phyloP scores from a whole-genome alignment of 1,140 invertebrate species.

The Protaetia brevitarsis region DNA sequence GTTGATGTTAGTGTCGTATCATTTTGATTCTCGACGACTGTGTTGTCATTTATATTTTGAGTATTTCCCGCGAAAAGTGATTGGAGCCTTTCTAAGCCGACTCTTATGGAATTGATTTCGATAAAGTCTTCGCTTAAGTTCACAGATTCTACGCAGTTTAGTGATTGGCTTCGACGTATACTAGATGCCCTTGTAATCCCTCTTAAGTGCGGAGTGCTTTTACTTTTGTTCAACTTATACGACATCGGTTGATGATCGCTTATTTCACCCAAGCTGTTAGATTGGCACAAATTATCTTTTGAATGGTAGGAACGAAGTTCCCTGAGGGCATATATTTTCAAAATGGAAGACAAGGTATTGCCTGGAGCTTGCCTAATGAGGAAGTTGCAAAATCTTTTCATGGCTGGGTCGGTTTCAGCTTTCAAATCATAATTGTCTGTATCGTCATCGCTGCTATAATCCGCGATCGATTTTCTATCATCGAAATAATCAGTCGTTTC shows the following conservation, averaged over 20 bases:
- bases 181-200: background rate
- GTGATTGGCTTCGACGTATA: background rate
- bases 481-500: background rate
- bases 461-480: background rate
- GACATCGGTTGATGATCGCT: too few species aligned
- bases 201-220: background rate
- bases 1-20: too few species aligned
- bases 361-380: background rate
- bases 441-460: background rate
- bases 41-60: too few species aligned
- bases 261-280: too few species aligned
- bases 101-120: background rate
- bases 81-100: background rate
- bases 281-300: too few species aligned
- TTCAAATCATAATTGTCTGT: background rate
- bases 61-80: background rate
- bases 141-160: background rate
- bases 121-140: background rate
- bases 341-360: background rate
- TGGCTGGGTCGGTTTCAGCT: background rate
- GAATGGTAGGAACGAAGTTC: background rate
- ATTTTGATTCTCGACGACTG: too few species aligned
- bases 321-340: background rate
- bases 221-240: background rate
- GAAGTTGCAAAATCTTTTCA: background rate